Conservation (phyloP, 2,113 vertebrate species). For the Nicator chloris region DNA sequence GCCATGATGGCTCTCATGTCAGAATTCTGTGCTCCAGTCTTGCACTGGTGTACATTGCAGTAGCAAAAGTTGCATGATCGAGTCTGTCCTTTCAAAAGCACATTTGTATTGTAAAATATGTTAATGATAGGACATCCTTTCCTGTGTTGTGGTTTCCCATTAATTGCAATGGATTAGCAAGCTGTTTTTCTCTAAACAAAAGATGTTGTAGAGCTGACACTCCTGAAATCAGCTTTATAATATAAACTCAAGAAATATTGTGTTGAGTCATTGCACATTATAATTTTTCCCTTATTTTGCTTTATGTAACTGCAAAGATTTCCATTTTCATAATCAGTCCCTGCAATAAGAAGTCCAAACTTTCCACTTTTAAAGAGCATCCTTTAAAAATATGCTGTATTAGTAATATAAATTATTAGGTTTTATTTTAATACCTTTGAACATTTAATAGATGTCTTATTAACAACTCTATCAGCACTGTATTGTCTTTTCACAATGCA, state of each 20-base stretch:
- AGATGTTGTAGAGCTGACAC: not conserved
- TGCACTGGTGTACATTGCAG: not conserved
- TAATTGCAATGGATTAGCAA: not conserved
- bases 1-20: not conserved
- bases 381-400: conserved; percentile 50
- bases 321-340: not conserved
- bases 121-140: not conserved
- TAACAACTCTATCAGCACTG: conserved; percentile 14
- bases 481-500: conserved; percentile 32
- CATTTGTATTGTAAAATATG: not conserved
- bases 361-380: conserved; percentile 24
- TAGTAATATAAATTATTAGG: conserved; percentile 21
- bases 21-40: not conserved
- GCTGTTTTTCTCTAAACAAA: not conserved
- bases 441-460: conserved; percentile 11
- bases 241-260: not conserved
- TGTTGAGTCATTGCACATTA: not conserved
- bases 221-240: not conserved
- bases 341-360: conserved; percentile 11
- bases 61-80: not conserved
- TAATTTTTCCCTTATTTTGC: conserved; percentile 6
- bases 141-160: not conserved
- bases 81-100: not conserved
- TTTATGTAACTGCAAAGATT: not conserved
- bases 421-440: conserved; percentile 27